Conservation (phyloP, 2,113 vertebrate species). For the Oriolus oriolus region DNA sequence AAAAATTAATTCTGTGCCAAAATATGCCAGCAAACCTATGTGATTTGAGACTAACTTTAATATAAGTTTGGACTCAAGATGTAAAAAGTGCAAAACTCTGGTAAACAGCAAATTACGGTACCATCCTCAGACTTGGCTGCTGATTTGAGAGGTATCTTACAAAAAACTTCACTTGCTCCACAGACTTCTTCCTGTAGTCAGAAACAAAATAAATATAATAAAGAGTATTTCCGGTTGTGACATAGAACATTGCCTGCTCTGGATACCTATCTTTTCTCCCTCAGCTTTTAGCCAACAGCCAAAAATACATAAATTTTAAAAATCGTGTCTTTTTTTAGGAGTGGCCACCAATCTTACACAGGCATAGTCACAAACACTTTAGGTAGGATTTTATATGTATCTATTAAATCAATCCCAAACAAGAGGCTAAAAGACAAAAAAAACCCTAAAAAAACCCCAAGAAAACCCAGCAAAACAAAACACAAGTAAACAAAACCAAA, state of each 20-base stretch:
- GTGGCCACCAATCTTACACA: background rate
- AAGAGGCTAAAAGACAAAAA: background rate
- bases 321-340: background rate
- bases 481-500: background rate
- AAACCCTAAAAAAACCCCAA: background rate
- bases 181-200: background rate
- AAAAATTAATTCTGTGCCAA: conserved; percentile 49
- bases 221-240: background rate
- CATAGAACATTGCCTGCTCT: background rate
- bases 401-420: background rate
- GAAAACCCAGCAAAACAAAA: background rate
- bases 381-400: background rate
- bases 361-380: background rate
- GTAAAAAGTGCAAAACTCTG: background rate
- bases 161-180: background rate
- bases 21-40: conserved; percentile 46
- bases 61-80: background rate
- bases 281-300: background rate
- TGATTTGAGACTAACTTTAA: conserved; percentile 42
- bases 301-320: background rate
- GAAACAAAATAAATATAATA: background rate
- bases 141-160: background rate
- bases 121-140: background rate
- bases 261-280: background rate
- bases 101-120: background rate